phyloP scores from a whole-genome alignment of 2,113 vertebrate species.

The Hipposideros armiger region DNA sequence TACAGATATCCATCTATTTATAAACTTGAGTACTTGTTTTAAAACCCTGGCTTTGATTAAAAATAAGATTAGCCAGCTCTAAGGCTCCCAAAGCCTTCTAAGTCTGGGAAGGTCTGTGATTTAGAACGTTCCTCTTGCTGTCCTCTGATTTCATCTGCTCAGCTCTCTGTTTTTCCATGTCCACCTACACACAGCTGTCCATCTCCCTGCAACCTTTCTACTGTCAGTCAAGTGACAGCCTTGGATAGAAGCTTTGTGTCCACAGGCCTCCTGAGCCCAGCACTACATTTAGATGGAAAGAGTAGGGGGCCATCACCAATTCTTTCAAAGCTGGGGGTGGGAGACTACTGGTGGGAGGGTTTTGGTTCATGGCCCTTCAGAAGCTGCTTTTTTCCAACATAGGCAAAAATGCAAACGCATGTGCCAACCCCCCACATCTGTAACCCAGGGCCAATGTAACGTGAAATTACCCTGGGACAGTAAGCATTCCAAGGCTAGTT shows the following conservation, averaged over 20 bases:
- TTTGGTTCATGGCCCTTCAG: slow-evolving; percentile 39
- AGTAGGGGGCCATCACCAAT: slow-evolving; percentile 36
- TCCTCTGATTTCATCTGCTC: slow-evolving; percentile 82
- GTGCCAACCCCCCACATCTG: slow-evolving; percentile 80
- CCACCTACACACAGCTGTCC: slow-evolving; percentile 89
- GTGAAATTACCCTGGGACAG: slow-evolving; percentile 77
- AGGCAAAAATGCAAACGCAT: slow-evolving; percentile 73
- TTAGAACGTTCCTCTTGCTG: slow-evolving; percentile 55
- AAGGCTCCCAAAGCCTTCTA: neutral
- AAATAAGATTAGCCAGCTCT: neutral
- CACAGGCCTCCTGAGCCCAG: slow-evolving; percentile 82
- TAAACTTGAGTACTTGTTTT: neutral
- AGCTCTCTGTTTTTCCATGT: slow-evolving; percentile 80
- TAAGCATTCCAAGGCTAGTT: slow-evolving; percentile 48
- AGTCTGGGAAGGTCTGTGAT: slow-evolving; percentile 62
- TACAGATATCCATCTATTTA: slow-evolving; percentile 37
- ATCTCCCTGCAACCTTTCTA: slow-evolving; percentile 88
- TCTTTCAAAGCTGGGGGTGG: slow-evolving; percentile 77
- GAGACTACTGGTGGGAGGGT: slow-evolving; percentile 53
- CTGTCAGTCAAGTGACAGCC: slow-evolving; percentile 89
- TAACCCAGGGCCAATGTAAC: slow-evolving; percentile 48
- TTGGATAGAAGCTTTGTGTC: slow-evolving; percentile 86
- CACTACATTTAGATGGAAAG: slow-evolving; percentile 81
- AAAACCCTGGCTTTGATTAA: neutral
- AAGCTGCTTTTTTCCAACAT: slow-evolving; percentile 82